Base-by-base conservation (phyloP, 1,140 invertebrate genomes). In the Pseudobourletiella spinata region DNA sequence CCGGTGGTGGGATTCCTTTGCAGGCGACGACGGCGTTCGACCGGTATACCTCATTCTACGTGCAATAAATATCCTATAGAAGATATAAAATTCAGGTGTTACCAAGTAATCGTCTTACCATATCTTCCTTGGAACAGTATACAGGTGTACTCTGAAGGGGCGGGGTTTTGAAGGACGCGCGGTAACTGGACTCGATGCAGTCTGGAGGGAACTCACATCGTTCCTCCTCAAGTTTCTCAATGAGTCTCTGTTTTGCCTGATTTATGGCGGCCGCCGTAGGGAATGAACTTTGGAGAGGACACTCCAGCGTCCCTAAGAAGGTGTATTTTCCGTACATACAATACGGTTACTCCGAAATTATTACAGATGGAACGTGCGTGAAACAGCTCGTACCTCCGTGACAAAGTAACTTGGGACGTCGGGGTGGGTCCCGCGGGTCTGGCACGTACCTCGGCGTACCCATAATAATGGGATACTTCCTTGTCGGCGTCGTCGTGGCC, bases 141-240 rank as follows among this genome's bases (percentile, higher is more conserved):
- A 22, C 59, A 15, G 63, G 67, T 39, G 44, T 43, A 22, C 64
- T 58, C 2, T 46, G 35, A 11, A 61, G 26, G 2, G 67, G 67
- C 16, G 64, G 67, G 28, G 29, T 54, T 51, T 63, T 66, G 29
- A 39, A 69, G 3, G 64, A 55, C 1, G 61, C 15, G 39, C 67
- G 16, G 52, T 69, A 66, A 6, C 30, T 55, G 2, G 67, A 66
- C 44, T 69, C 67, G 3, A 66, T 46, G 25, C 39, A 52, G 52
- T 66, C 68, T 35, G 64, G 68, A 20, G 65, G 64, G 43, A 62
- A 67, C 18, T 42, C 32, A 56, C 68, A 70, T 11, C 68, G 16
- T 32, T 65, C 62, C 28, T 61, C 46, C 52, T 70, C 64, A 43
- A 70, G 29, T 42, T 64, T 60, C 1, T 67, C 68, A 42, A 61